Evolutionary conservation across 2,888 invertebrate species (phyloP).

Genomic region (Phragmatobia fuliginosa): DNA sequence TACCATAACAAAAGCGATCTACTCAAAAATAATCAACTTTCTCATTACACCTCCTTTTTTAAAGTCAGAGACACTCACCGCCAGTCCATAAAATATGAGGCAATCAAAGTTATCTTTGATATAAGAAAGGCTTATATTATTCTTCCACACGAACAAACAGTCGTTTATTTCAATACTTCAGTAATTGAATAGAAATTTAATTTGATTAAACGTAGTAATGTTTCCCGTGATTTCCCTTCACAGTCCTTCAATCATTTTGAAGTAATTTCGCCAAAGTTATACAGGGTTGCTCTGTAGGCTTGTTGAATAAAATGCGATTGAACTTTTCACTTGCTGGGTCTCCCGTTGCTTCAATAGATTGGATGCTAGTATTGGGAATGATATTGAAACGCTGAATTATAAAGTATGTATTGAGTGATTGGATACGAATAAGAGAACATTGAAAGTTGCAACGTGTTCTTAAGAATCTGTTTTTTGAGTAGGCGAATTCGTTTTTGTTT

Average conservation of each 20-base stretch:
- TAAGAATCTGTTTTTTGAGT: not conserved
- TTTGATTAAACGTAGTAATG: not conserved
- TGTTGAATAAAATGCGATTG: constrained; percentile 5
- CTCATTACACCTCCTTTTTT: no score
- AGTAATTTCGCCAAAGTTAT: not conserved
- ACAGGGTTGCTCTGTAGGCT: not conserved
- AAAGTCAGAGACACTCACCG: no score
- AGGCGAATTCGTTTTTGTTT: not conserved
- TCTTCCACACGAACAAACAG: no score
- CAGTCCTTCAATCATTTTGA: not conserved
- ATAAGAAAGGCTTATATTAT: no score
- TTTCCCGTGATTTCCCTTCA: not conserved
- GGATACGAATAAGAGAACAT: constrained; percentile 16
- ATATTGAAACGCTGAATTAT: constrained; percentile 22
- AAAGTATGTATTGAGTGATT: constrained; percentile 14
- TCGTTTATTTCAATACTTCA: not conserved
- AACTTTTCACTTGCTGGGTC: constrained; percentile 8
- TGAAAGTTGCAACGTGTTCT: not conserved
- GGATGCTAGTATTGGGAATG: constrained; percentile 9
- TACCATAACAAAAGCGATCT: no score
- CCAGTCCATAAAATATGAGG: no score
- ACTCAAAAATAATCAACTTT: no score
- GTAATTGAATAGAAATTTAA: not conserved
- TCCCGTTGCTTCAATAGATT: constrained; percentile 14
- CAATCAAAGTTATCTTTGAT: no score